Base-by-base conservation (phyloP, 2,888 invertebrate genomes). In the Thelaira solivaga region DNA sequence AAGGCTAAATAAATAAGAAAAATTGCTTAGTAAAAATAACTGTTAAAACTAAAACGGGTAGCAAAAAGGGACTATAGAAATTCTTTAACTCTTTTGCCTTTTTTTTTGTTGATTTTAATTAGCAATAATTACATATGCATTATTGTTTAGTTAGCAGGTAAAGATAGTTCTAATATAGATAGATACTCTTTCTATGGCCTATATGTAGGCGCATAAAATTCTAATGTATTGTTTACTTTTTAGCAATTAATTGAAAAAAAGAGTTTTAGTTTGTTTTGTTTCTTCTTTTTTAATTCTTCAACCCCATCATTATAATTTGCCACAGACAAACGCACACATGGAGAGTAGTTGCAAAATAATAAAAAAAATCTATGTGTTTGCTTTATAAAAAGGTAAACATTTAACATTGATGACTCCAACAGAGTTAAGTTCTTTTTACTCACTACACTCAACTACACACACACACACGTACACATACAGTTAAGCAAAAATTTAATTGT, bases 91-190 rank as follows among this genome's bases (percentile, higher is more conserved):
- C 26, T 59, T 36, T 36, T 1, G 6, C n/a, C 20, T 39, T 51
- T 31, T 59, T 59, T n/a, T n/a, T n/a, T n/a, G n/a, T n/a, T 45
- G 81, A 80, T 82, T 83, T 78, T 84, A 84, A 84, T 84, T 84
- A 84, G 84, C 80, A 82, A 82, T 84, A 84, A 84, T 84, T 83
- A 84, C 82, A 83, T 84, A 83, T 84, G 84, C 83, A 84, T 83
- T 83, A 83, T 81, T 82, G 80, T 81, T 78, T 59, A 71, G 62
- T 45, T 77, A 53, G 57, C 31, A 34, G 47, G 34, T 11, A 20
- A 18, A 51, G 57, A 65, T 73, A 73, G 49, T 45, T 62, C 18
- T 24, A 49, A 45, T 36, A 57, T 22, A 45, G n/a, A 41, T 22
- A 31, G 10, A 31, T 18, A 24, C 29, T 16, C 22, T 31, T 64